Base-by-base conservation (phyloP, 2,888 invertebrate genomes). In the Caenorhabditis virilis region DNA sequence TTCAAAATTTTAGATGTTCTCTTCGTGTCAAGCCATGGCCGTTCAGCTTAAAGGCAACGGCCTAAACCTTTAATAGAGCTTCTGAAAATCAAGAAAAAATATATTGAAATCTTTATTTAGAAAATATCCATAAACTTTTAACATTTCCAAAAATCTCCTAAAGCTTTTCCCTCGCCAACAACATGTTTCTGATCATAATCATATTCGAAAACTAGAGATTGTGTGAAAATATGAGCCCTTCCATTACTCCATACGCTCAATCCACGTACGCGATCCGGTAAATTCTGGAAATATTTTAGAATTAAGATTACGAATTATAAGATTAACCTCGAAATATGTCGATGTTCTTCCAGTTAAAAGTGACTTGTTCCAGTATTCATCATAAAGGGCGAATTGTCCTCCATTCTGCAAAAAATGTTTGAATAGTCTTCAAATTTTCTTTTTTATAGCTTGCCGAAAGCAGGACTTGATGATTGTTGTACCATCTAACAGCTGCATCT, bases 281-380 rank as follows among this genome's bases (percentile, higher is more conserved):
- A 60, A 15, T 64, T 61, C 64, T 70, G 48, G 33, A 66, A 69
- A n/a, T n/a, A n/a, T n/a, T n/a, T n/a, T n/a, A n/a, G n/a, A n/a
- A n/a, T n/a, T n/a, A n/a, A n/a, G n/a, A n/a, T n/a, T n/a, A n/a
- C n/a, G n/a, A n/a, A n/a, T n/a, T n/a, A n/a, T n/a, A n/a, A 38
- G n/a, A 38, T 53, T 20, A n/a, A 63, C 67, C 57, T 69, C 62
- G 46, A 65, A 69, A 22, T 72, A 72, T 27, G 45, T 42, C 2
- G 46, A 38, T 4, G 68, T 63, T 35, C 68, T 43, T 25, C 72
- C 72, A 7, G 59, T 47, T 53, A 69, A 57, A 43, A 72, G 30
- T 1, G 72, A 72, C 25, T 72, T 72, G 63, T 72, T 72, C 72
- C 72, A 72, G 30, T 72, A 72, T 45, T 72, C 68, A 38, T 72